Evolutionary conservation across 1,140 invertebrate species (phyloP).

Genomic region (Sipha flava): DNA sequence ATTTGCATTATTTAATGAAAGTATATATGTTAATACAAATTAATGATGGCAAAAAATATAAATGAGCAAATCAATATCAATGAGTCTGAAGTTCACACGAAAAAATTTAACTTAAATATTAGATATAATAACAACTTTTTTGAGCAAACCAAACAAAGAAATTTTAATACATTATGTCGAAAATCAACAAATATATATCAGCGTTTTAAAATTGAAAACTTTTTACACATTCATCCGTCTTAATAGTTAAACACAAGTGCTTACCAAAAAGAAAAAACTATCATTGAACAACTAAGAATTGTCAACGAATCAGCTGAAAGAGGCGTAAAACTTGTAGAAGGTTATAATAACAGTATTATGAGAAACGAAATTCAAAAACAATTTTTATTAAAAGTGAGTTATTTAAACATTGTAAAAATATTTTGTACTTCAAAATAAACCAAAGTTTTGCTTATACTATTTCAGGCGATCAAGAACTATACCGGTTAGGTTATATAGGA

Average conservation of each 20-base stretch:
- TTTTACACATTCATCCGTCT: too few relatives aligned
- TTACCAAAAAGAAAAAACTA: too few relatives aligned
- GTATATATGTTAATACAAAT: not conserved
- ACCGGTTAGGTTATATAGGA: too few relatives aligned
- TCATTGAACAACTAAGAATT: not conserved
- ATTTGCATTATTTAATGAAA: conserved; percentile 35
- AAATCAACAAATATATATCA: not conserved
- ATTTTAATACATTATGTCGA: not conserved
- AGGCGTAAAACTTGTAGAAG: conserved; percentile 28
- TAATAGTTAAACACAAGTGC: too few relatives aligned
- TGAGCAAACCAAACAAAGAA: not conserved
- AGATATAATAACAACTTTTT: not conserved
- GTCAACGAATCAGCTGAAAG: conserved; percentile 33
- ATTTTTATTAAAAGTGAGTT: too few relatives aligned
- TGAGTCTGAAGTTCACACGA: not conserved
- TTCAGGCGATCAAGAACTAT: too few relatives aligned
- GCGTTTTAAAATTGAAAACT: too few relatives aligned
- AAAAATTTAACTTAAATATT: not conserved
- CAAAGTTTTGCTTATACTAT: too few relatives aligned
- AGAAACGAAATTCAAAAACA: too few relatives aligned
- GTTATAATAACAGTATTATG: not conserved
- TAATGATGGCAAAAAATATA: not conserved
- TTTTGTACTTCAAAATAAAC: too few relatives aligned
- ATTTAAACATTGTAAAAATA: too few relatives aligned
- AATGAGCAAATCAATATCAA: not conserved